A percentile compares a stretch with the other conserved stretches of the same genome.
Conservation (phyloP, 2,797 vertebrate genomes). For the Bradypodion ventrale region DNA sequence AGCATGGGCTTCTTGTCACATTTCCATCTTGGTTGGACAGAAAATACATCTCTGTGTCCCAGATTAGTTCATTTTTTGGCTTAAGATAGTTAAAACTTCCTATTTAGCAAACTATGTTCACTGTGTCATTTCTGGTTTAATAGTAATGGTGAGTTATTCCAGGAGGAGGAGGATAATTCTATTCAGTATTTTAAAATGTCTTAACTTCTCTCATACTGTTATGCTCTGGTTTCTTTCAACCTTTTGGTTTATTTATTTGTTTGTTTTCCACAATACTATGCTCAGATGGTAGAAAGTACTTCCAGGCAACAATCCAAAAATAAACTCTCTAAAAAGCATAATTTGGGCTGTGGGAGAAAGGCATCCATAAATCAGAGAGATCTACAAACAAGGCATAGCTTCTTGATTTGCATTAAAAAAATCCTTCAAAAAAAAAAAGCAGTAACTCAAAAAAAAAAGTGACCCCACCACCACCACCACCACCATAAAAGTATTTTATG, state of each 20-base stretch:
- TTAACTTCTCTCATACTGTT: slow-evolving; percentile 27
- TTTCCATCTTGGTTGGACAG: slow-evolving; percentile 60
- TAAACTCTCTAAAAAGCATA: slow-evolving; percentile 25
- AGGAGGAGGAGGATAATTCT: slow-evolving; percentile 19
- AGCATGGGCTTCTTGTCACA: slow-evolving; percentile 34
- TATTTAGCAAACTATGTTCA: slow-evolving; percentile 58
- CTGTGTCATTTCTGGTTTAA: slow-evolving; percentile 30
- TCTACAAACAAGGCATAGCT: slow-evolving; percentile 30
- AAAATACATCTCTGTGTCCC: slow-evolving; percentile 58
- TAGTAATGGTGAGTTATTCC: neutral
- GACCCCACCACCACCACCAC: no score
- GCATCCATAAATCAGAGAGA: slow-evolving; percentile 7
- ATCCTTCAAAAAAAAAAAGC: slow-evolving; percentile 39
- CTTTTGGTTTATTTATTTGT: neutral
- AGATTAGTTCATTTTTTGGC: slow-evolving; percentile 62
- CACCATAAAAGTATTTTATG: slow-evolving; percentile 40
- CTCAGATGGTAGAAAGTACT: slow-evolving; percentile 16
- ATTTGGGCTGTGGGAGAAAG: slow-evolving; percentile 24
- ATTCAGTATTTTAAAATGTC: slow-evolving; percentile 39
- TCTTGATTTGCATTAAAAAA: slow-evolving; percentile 29
- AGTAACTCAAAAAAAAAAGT: slow-evolving; percentile 49
- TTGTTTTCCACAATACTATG: slow-evolving; percentile 19
- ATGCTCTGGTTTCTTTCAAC: slow-evolving; percentile 29
- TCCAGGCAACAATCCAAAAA: slow-evolving; percentile 27
- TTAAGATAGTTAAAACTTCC: slow-evolving; percentile 45